These are phyloP conservation scores for Panagrolaimus sp. DNA, from an alignment of 1,140 invertebrate genomes.

Conservation along the genomic window DNA sequence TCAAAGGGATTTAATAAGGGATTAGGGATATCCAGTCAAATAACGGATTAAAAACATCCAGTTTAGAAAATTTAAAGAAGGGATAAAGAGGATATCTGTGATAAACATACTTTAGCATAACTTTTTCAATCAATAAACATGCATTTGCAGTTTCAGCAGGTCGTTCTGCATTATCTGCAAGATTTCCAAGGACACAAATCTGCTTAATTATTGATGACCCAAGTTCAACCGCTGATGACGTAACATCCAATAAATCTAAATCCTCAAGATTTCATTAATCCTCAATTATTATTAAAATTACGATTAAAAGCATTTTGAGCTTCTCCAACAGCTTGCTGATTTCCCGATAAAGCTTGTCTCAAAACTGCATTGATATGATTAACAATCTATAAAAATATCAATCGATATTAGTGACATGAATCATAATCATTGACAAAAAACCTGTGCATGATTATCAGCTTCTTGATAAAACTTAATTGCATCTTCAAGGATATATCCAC, in stretches of 20 bases:
- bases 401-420: too few species aligned
- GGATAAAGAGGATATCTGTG: background rate
- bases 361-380: too few species aligned
- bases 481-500: constrained; percentile 73
- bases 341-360: background rate
- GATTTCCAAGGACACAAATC: constrained; percentile 45
- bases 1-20: constrained; percentile 5
- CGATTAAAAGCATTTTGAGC: constrained; percentile 12
- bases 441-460: constrained; percentile 39
- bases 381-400: background rate
- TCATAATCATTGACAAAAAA: background rate
- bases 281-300: background rate
- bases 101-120: constrained; percentile 49
- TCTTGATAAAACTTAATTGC: constrained; percentile 61
- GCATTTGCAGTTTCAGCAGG: constrained; percentile 43
- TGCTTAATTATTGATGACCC: constrained; percentile 52
- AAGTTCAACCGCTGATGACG: constrained; percentile 45
- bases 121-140: constrained; percentile 50
- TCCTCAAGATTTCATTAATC: background rate
- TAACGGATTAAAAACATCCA: too few species aligned
- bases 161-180: constrained; percentile 52
- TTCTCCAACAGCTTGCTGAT: constrained; percentile 5
- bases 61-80: too few species aligned
- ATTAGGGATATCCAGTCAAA: too few species aligned
- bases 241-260: constrained; percentile 45